Evolutionary conservation across 1,140 invertebrate genomes (phyloP), one percentile per base, ranked within the genome.

Genomic region (Orussus abietinus): DNA sequence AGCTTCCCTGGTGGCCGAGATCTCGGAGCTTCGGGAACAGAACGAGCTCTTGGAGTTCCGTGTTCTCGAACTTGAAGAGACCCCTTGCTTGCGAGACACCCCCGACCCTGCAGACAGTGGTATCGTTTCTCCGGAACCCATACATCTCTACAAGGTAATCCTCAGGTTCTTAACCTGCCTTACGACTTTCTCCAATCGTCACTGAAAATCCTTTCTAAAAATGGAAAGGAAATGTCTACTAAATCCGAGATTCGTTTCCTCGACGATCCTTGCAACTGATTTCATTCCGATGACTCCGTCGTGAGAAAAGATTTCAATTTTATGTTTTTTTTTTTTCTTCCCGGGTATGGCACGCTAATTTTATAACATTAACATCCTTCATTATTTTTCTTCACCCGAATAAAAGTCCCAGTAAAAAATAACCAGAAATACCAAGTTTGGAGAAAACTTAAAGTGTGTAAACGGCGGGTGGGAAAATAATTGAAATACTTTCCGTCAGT

Each of bases 21-120:
- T 75, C 10, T 64, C 71, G n/a, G 75, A 77, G 42, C 44, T 73
- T 7, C 57, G 69, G 9, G 75, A 77, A 44, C 75, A 76, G 38
- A 75, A 74, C 36, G 75, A 77, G 38, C 51, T 77, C 4, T 49
- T 76, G 11, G 75, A 77, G 41, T 77, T 77, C 42, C 59, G 75
- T 3, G 61, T 76, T 5, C 53, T 77, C 5, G 75, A 77, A 47
- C 44, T 77, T 26, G 74, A 76, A 37, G 72, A 75, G 41, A 59
- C 42, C 13, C 49, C 62, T 3, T 51, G 50, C 12, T 45, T 53
- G 4, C 46, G 58, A 11, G 62, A 64, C 1, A 65, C 52, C 15
- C 58, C 59, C 0, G 66, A 66, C 26, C 51, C 54, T 9, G 57
- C 62, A 6, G 62, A 64, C 40, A 70, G 65, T 33, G 65, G 64